A percentile compares a stretch with the other conserved stretches of the same genome.
Conservation (phyloP, 2,888 invertebrate species). For the Nebria brevicollis region DNA sequence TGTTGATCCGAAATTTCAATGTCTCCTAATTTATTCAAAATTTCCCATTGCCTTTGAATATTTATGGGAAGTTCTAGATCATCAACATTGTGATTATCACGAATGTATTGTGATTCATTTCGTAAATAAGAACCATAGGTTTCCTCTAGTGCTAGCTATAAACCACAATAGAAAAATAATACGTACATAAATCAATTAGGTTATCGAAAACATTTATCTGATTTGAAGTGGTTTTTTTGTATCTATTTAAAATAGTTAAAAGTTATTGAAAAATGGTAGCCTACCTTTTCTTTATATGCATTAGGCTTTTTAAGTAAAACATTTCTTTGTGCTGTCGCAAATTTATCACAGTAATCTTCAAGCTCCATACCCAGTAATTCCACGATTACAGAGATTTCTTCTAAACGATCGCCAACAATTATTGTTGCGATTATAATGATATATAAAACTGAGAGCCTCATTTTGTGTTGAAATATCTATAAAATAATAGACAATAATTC, state of each 20-base stretch:
- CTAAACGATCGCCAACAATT: constrained; percentile 34
- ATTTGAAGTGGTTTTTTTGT: no score
- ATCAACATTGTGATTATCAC: constrained; percentile 44
- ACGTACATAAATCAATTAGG: constrained; percentile 12
- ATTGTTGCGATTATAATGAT: constrained; percentile 16
- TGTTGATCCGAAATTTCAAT: constrained; percentile 64
- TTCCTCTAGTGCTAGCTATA: constrained; percentile 63
- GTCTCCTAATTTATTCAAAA: constrained; percentile 67
- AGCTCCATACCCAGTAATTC: constrained; percentile 53
- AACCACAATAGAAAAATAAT: constrained; percentile 4
- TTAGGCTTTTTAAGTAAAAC: constrained; percentile 58
- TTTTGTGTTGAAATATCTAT: background rate
- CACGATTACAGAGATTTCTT: constrained; percentile 49
- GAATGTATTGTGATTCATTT: constrained; percentile 58
- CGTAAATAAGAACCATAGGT: constrained; percentile 64
- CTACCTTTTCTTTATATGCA: constrained; percentile 54
- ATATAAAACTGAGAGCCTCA: constrained; percentile 21
- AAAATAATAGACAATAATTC: constrained; percentile 20
- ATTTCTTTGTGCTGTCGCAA: constrained; percentile 49
- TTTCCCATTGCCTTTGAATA: constrained; percentile 64
- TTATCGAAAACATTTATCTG: background rate
- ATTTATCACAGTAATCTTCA: constrained; percentile 52
- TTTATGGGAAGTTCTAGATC: constrained; percentile 54
- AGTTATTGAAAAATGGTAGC: background rate
- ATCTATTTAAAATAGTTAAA: no score